Conservation (phyloP, 2,113 vertebrate species). For the Nycticryphes semicollaris region DNA sequence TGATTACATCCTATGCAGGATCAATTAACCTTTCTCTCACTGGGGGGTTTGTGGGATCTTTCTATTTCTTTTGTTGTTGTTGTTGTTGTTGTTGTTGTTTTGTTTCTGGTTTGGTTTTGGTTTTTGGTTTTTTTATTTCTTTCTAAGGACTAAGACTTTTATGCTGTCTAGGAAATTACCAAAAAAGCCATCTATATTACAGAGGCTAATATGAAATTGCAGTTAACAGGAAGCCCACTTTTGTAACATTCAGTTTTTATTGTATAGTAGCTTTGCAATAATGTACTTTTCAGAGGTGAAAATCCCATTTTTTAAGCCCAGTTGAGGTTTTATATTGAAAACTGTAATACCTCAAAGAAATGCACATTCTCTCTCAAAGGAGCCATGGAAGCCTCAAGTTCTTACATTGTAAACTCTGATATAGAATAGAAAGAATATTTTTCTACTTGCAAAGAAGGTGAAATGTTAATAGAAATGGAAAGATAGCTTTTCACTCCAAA, state of each 20-base stretch:
- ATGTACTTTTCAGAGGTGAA: conserved; percentile 32
- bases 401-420: conserved; percentile 18
- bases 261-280: not conserved
- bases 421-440: conserved; percentile 22
- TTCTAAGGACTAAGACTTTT: not conserved
- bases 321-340: conserved; percentile 44
- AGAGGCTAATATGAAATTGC: not conserved
- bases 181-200: not conserved
- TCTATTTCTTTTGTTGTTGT: too few relatives aligned
- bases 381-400: conserved; percentile 14
- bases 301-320: conserved; percentile 36
- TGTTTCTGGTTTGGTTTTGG: too few relatives aligned
- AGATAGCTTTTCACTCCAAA: not conserved
- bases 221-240: conserved; percentile 11
- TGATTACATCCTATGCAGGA: not conserved
- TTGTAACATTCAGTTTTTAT: conserved; percentile 38
- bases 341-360: conserved; percentile 34
- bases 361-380: conserved; percentile 21
- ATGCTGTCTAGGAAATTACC: not conserved
- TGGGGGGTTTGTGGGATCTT: not conserved
- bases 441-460: not conserved
- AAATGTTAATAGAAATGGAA: not conserved
- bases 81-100: too few relatives aligned
- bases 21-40: not conserved
- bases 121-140: not conserved